These are phyloP conservation scores for Pyrgilauda ruficollis DNA, from an alignment of 2,113 vertebrate species.

Conservation along the genomic window DNA sequence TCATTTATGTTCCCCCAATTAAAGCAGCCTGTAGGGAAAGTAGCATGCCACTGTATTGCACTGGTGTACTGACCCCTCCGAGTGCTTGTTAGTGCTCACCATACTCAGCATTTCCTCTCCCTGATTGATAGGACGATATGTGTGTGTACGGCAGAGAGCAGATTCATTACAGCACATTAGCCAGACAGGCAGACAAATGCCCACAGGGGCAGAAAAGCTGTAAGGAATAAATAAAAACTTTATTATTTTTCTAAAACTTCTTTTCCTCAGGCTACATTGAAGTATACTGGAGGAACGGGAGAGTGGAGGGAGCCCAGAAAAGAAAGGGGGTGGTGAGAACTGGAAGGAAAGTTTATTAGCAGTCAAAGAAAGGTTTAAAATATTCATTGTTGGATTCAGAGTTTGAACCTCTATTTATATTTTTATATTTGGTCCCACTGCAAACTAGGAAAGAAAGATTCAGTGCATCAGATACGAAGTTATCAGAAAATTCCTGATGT, in stretches of 20 bases:
- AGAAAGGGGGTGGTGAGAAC: not conserved
- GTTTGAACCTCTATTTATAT: not conserved
- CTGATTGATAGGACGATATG: constrained; percentile 28
- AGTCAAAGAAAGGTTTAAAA: constrained; percentile 27
- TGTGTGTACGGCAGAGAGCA: constrained; percentile 43
- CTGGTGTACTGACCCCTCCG: constrained; percentile 18
- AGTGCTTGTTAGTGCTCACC: constrained; percentile 50
- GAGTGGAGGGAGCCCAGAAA: not conserved
- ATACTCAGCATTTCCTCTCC: constrained; percentile 35
- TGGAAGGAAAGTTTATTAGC: constrained; percentile 32
- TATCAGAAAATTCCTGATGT: not conserved
- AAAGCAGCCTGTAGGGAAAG: constrained; percentile 48
- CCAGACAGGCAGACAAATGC: constrained; percentile 64
- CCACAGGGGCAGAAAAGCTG: constrained; percentile 62
- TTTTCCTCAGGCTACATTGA: constrained; percentile 54
- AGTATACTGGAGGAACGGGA: constrained; percentile 6
- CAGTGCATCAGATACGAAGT: not conserved
- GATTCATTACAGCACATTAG: constrained; percentile 65
- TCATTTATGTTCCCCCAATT: constrained; percentile 31
- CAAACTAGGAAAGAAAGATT: not conserved
- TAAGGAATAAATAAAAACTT: constrained; percentile 69
- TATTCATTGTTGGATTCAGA: not conserved
- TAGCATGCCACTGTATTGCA: not conserved
- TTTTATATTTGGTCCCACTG: not conserved
- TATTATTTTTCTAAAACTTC: constrained; percentile 45